Conservation (phyloP, 2,888 invertebrate species). For the Netelia fuscicornis region DNA sequence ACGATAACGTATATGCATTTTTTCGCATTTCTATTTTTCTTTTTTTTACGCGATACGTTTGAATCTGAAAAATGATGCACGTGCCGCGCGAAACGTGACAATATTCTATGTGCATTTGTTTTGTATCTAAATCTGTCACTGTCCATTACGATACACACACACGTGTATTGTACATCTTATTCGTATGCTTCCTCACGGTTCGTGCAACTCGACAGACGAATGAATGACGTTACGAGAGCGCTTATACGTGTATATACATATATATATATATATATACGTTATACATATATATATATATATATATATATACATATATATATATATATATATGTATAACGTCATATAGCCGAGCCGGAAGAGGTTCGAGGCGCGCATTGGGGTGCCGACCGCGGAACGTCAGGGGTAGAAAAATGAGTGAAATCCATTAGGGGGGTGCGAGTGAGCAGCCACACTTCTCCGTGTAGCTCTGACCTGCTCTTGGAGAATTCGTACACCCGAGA, state of each 20-base stretch:
- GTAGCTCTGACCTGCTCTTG: slow-evolving; percentile 75
- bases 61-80: slow-evolving; percentile 19
- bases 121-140: slow-evolving; percentile 20
- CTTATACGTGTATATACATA: background rate
- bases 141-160: slow-evolving; percentile 9
- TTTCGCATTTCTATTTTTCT: too few relatives aligned
- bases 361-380: slow-evolving; percentile 70
- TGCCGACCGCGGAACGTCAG: slow-evolving; percentile 77
- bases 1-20: too few relatives aligned
- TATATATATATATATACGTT: slow-evolving; percentile 19
- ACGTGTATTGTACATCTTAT: background rate
- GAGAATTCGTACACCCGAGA: slow-evolving; percentile 44
- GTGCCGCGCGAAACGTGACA: slow-evolving; percentile 16
- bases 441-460: slow-evolving; percentile 61
- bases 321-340: slow-evolving; percentile 1
- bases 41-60: background rate
- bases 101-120: slow-evolving; percentile 24
- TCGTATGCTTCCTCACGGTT: slow-evolving; percentile 30
- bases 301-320: background rate
- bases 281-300: slow-evolving; percentile 2
- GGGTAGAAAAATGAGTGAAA: slow-evolving; percentile 85
- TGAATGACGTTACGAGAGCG: slow-evolving; percentile 44
- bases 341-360: slow-evolving; percentile 40
- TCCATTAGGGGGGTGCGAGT: slow-evolving; percentile 77
- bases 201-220: slow-evolving; percentile 19